Evolutionary conservation across 2,113 vertebrate species (phyloP).

Genomic region (Solenodon paradoxus): DNA sequence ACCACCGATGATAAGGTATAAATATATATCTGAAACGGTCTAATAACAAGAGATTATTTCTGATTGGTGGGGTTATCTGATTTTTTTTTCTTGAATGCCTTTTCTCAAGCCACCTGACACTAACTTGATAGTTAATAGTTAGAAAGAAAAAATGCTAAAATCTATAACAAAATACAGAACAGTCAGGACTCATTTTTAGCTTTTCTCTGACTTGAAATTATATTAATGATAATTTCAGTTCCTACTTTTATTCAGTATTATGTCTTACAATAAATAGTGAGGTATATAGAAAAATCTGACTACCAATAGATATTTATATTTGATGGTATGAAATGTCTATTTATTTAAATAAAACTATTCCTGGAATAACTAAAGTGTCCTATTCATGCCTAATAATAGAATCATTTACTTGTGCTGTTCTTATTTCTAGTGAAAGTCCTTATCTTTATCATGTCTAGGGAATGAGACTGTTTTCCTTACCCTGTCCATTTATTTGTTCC

Average conservation of each 20-base stretch:
- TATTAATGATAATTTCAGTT: neutral
- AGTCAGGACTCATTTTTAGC: neutral
- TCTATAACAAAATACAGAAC: neutral
- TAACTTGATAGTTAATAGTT: neutral
- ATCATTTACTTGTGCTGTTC: neutral
- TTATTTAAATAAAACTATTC: neutral
- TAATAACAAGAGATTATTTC: neutral
- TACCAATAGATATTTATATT: neutral
- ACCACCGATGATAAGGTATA: neutral
- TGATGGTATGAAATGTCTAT: neutral
- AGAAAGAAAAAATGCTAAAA: neutral
- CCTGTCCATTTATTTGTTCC: neutral
- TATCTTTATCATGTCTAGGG: neutral
- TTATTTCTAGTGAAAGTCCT: neutral
- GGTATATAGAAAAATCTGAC: too few species aligned
- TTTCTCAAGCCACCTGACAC: neutral
- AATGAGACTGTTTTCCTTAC: neutral
- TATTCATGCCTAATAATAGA: neutral
- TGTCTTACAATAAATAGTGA: neutral
- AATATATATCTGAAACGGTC: neutral
- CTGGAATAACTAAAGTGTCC: neutral
- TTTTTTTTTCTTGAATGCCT: neutral
- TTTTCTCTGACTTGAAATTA: neutral
- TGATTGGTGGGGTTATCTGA: neutral
- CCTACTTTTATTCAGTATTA: neutral